Evolutionary conservation across 2,113 vertebrate species (phyloP).

Genomic region (Dasypus novemcinctus): DNA sequence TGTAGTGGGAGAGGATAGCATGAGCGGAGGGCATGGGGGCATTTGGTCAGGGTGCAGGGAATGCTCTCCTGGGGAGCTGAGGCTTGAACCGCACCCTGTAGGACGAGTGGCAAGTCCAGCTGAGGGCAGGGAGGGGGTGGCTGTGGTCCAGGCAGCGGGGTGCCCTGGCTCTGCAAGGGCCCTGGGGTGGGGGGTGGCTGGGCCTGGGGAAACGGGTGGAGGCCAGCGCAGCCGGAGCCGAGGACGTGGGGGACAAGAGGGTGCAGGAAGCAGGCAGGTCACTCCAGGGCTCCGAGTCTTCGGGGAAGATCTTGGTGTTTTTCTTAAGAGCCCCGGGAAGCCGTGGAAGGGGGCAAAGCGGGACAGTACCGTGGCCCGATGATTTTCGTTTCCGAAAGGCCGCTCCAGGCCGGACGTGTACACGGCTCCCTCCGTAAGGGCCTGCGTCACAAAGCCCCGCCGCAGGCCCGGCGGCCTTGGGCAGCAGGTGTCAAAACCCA

Average conservation of each 20-base stretch:
- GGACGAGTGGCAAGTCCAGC: neutral
- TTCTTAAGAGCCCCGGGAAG: neutral
- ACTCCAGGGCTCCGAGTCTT: neutral
- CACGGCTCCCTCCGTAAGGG: too few species aligned
- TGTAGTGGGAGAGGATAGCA: neutral
- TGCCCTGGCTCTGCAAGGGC: rapidly evolving
- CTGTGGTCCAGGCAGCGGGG: neutral
- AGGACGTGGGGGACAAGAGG: rapidly evolving
- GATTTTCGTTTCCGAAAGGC: slow-evolving; percentile 7
- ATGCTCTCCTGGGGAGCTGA: rapidly evolving
- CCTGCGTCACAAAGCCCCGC: neutral
- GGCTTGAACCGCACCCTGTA: neutral
- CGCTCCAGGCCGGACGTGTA: neutral
- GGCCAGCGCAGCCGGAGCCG: rapidly evolving
- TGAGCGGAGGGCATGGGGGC: neutral
- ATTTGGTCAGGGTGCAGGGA: neutral
- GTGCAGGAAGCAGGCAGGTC: neutral
- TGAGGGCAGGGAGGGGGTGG: neutral
- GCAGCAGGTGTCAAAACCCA: neutral
- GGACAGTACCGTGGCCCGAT: neutral
- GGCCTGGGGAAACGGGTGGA: neutral
- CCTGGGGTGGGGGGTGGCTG: rapidly evolving
- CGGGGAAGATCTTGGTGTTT: neutral
- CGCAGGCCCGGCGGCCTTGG: rapidly evolving
- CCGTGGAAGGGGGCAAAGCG: neutral